Conservation (phyloP, 1,140 invertebrate genomes). For the Drosophila navojoa region DNA sequence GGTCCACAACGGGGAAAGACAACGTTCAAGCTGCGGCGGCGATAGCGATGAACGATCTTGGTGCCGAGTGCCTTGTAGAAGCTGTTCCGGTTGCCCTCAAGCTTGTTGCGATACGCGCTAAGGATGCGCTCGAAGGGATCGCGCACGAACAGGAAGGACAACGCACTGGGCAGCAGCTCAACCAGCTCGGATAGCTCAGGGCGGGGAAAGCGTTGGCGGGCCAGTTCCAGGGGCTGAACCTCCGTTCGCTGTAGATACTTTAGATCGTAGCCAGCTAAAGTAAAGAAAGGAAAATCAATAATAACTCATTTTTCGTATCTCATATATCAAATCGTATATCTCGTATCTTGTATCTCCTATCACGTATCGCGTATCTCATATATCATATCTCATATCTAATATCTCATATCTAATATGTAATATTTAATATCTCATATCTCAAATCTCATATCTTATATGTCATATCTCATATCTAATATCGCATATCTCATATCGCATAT, state of each 20-base stretch:
- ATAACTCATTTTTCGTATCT: too few species aligned
- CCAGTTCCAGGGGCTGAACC: conserved; percentile 86
- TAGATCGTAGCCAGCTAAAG: conserved; percentile 86
- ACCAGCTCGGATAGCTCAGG: conserved; percentile 86
- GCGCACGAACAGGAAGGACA: conserved; percentile 93
- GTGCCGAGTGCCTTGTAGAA: conserved; percentile 89
- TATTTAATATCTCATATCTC: background rate
- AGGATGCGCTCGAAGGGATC: conserved; percentile 95
- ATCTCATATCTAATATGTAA: background rate
- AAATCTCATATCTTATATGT: background rate
- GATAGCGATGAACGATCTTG: conserved; percentile 86
- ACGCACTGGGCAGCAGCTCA: conserved; percentile 85
- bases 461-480: background rate
- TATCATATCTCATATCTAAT: background rate
- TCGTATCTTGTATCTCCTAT: background rate
- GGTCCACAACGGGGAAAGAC: conserved; percentile 84
- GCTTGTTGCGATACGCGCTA: conserved; percentile 95
- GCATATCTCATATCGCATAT: background rate
- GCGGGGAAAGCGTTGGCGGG: conserved; percentile 86
- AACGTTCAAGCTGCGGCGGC: conserved; percentile 35
- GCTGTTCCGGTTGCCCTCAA: conserved; percentile 89
- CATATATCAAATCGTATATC: background rate
- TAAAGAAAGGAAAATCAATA: background rate
- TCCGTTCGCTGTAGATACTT: conserved; percentile 86
- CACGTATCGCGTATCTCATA: background rate